Evolutionary conservation across 2,797 vertebrate species (phyloP), one percentile per base, ranked within the genome.

Genomic region (Bradypus variegatus): DNA sequence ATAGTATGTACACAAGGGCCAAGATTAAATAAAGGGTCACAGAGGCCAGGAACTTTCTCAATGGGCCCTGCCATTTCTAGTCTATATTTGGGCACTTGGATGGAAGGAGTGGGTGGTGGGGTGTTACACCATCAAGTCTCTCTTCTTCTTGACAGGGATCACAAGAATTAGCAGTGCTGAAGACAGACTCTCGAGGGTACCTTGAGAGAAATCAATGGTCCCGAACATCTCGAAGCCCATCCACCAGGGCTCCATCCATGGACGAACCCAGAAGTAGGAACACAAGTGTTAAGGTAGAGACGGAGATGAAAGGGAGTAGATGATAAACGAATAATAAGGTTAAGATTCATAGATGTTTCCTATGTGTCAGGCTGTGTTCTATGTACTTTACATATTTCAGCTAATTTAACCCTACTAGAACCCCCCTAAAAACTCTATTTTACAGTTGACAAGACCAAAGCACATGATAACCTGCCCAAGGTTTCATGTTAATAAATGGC

Each of bases 251-350:
- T 27, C 80, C 80, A 25, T 90, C 93, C 21, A 5, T 45, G n/a
- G 96, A 96, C 0, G 94, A 96, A 8, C 2, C 69, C 77, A 90
- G 86, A 93, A 95, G 89, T 92, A 95, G 90, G 73, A 95, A 12
- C 6, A 2, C 29, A 55, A 92, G 6, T 76, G 29, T 62, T 70
- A 96, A 95, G 95, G 96, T 95, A 95, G 62, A 88, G 33, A 70
- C 11, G 12, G 15, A 58, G 70, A 64, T 23, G 53, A 65, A 86
- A 84, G 64, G 62, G 33, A 45, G 58, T 2, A 45, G 16, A 10
- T 19, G 48, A 55, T 5, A 48, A 36, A 90, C 64, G 58, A 48
- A 77, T 13, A 69, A 50, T 33, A 45, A 76, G 25, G 31, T n/a
- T 53, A 85, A 38, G 14, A 75, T 38, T 3, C 41, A 41, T 2